Evolutionary conservation across 2,888 invertebrate species (phyloP), one percentile per base, ranked within the genome.

Genomic region (Polietes domitor): DNA sequence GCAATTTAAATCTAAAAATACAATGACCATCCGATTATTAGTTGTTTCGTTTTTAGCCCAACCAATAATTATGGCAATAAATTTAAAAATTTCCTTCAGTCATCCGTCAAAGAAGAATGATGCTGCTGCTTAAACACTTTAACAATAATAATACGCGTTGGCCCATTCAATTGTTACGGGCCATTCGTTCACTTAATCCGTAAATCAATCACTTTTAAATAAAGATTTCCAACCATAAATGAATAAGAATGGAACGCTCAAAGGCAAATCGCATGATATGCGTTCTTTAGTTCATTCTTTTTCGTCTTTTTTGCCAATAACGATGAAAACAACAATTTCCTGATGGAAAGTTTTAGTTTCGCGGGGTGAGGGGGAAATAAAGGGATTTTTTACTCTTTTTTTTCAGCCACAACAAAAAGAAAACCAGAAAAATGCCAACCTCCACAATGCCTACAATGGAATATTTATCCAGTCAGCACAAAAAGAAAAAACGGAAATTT

Each of bases 201-300:
- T 53, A 53, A 53, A 53, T 19, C 53, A 53, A 53, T 53, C 53
- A 21, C 53, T 53, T 53, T 47, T 21, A 53, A 53, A 53, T 21
- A 53, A 53, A 53, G 21, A 53, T 53, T 53, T 53, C 24, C 21
- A 53, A 17, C 50, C 19, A 53, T 21, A 53, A 53, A 21, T 53
- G 53, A 53, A 21, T 53, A 7, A 53, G 0, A 21, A n/a, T 15
- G 6, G 24, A 53, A 19, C 15, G 53, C 19, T 21, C 53, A 53
- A 21, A 53, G 53, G 19, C 53, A 53, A 53, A 53, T 19, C 4
- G 2, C 21, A 37, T 37, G 37, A 10, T 37, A 12, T 37, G 37
- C 12, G 37, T 32, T 32, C 37, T 37, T 9, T n/a, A n/a, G 37
- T 12, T 9, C n/a, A n/a, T 21, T n/a, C 12, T 50, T 21, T 53